Conservation (phyloP, 2,888 invertebrate species). For the Drosophila acutilabella region DNA sequence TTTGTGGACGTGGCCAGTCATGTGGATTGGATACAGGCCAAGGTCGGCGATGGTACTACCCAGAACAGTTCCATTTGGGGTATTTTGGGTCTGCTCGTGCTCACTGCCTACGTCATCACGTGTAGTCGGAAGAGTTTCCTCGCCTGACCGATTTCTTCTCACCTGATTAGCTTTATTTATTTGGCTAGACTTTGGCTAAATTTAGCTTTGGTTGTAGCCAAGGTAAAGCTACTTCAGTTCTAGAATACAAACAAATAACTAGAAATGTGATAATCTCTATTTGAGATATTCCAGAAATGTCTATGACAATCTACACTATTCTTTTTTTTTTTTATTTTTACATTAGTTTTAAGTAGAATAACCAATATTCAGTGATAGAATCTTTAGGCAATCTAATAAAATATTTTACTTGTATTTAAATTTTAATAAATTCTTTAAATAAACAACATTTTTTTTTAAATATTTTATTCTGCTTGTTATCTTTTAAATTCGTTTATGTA, state of each 20-base stretch:
- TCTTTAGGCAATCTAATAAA: neutral
- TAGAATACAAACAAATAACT: neutral
- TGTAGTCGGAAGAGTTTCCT: constrained; percentile 54
- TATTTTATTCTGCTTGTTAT: neutral
- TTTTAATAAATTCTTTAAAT: neutral
- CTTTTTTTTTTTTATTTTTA: neutral
- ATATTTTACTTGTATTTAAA: neutral
- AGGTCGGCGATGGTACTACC: constrained; percentile 71
- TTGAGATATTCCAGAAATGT: constrained; percentile 23
- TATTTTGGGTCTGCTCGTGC: constrained; percentile 69
- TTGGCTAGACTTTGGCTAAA: too few relatives aligned
- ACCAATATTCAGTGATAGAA: constrained; percentile 3
- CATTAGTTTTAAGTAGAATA: constrained; percentile 9
- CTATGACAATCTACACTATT: neutral
- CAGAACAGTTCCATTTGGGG: constrained; percentile 83
- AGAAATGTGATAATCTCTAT: constrained; percentile 62
- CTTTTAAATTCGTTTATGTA: too few relatives aligned
- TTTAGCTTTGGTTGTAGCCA: neutral
- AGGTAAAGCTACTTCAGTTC: neutral
- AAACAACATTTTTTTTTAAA: neutral
- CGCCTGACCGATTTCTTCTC: constrained; percentile 1
- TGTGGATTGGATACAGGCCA: constrained; percentile 70
- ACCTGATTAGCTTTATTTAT: neutral
- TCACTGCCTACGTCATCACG: constrained; percentile 72
- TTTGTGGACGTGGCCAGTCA: constrained; percentile 61